A percentile compares a stretch with the other conserved stretches of the same genome.
These are phyloP conservation scores for Mythimna albipuncta DNA, from an alignment of 2,888 invertebrate genomes.

Conservation along the genomic window DNA sequence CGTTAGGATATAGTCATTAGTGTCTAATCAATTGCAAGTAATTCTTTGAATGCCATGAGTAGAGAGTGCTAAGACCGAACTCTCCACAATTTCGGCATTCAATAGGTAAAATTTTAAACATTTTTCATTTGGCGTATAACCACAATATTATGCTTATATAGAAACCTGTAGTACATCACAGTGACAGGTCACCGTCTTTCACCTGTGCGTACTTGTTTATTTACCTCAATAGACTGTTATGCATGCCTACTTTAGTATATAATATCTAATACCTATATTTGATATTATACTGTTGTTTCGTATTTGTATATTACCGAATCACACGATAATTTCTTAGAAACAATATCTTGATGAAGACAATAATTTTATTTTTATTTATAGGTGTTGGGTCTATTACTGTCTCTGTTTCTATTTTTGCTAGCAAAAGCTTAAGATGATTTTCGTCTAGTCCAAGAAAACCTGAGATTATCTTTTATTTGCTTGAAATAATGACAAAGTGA, in stretches of 20 bases:
- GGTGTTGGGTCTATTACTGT: too few species aligned
- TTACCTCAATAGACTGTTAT: conserved; percentile 15
- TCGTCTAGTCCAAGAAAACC: too few species aligned
- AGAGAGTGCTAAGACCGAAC: neutral
- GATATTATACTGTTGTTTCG: conserved; percentile 1
- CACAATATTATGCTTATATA: conserved; percentile 12
- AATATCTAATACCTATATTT: too few species aligned
- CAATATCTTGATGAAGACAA: neutral
- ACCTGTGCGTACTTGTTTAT: conserved; percentile 7
- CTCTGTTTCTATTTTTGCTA: too few species aligned
- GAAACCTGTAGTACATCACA: conserved; percentile 3
- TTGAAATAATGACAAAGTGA: too few species aligned
- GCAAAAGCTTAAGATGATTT: too few species aligned
- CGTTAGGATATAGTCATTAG: neutral
- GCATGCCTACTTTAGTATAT: neutral
- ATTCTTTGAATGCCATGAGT: neutral
- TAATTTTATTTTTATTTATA: too few species aligned
- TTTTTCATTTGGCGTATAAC: conserved; percentile 15
- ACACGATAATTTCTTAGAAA: conserved; percentile 23
- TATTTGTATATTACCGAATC: neutral
- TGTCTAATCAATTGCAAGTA: neutral
- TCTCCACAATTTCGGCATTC: neutral
- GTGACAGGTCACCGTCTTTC: conserved; percentile 20
- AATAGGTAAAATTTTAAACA: conserved; percentile 2
- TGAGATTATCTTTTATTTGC: too few species aligned